Conservation (phyloP, 2,113 vertebrate genomes). For the Isichthys henryi region DNA sequence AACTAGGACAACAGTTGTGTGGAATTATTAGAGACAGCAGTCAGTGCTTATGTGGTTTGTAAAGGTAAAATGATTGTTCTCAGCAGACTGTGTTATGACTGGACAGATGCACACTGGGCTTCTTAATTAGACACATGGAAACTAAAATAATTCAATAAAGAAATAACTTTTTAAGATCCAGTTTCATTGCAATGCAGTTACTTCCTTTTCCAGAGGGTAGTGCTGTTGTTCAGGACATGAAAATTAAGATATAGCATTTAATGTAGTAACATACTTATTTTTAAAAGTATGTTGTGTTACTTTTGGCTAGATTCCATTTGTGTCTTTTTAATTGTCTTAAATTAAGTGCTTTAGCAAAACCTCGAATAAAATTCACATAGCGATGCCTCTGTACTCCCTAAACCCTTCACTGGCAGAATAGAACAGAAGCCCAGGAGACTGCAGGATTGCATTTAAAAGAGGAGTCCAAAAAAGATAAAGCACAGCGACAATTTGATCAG, state of each 20-base stretch:
- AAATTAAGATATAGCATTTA: not conserved
- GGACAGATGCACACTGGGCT: not conserved
- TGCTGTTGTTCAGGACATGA: conserved; percentile 10
- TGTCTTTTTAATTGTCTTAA: not conserved
- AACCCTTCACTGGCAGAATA: not conserved
- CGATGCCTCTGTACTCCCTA: not conserved
- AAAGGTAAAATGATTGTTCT: not conserved
- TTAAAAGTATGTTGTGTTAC: not conserved
- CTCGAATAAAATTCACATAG: not conserved
- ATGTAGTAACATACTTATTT: not conserved
- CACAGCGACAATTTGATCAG: not conserved
- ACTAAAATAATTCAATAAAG: not conserved
- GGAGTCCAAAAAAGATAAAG: not conserved
- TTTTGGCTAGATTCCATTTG: not conserved
- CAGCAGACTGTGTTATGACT: not conserved
- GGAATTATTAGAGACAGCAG: not conserved
- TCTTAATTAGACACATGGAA: not conserved
- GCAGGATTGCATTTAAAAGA: not conserved
- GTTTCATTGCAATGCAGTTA: not conserved
- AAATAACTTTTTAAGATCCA: not conserved
- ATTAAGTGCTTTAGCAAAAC: not conserved
- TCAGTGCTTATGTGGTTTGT: not conserved
- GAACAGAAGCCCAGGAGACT: not conserved
- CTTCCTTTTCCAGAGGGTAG: conserved; percentile 14
- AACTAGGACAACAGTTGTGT: not conserved